Evolutionary conservation across 2,888 invertebrate species (phyloP), one percentile per base, ranked within the genome.

Genomic region (Ormyrus labotus): DNA sequence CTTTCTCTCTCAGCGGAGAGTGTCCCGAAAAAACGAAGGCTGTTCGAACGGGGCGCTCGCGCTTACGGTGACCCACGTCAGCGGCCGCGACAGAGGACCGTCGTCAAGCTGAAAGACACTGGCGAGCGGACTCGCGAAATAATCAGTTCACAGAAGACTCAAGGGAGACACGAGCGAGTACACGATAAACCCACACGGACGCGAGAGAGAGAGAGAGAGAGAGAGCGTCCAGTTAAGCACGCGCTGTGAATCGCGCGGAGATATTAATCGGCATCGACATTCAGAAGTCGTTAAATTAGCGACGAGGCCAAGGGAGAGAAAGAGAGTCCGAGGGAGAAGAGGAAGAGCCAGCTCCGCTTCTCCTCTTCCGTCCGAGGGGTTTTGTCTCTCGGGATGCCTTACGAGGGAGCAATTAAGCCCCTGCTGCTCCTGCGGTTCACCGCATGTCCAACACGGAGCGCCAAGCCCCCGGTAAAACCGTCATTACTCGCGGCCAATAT

Each of bases 401-500:
- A 71, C 75, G 72, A 76, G 72, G 78, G 81, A 79, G 81, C 81
- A 81, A 81, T 81, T 81, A 81, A 81, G 81, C 74, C 70, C 61
- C 58, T 83, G 86, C 84, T 85, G 86, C 87, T 87, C 87, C 88
- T 90, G 90, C 88, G 90, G 90, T 89, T 88, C 85, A 89, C 90
- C 90, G 90, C 90, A 90, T 90, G 90, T 90, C 89, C 89, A 87
- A 90, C 89, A 90, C 88, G 88, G 81, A 84, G 85, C 84, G 85
- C 83, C 84, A 83, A 82, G 84, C 83, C 83, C 87, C 84, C 34
- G 34, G 85, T 87, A 87, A 34, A 88, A 88, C 87, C 87, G 86
- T 88, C 88, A 89, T 89, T 89, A 89, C 85, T 87, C 85, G 84
- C 50, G 50, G 13, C 10, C 87, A 86, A 87, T 86, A 85, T 84